Evolutionary conservation across 2,113 vertebrate genomes (phyloP).

Genomic region (Hippocampus barbouri): DNA sequence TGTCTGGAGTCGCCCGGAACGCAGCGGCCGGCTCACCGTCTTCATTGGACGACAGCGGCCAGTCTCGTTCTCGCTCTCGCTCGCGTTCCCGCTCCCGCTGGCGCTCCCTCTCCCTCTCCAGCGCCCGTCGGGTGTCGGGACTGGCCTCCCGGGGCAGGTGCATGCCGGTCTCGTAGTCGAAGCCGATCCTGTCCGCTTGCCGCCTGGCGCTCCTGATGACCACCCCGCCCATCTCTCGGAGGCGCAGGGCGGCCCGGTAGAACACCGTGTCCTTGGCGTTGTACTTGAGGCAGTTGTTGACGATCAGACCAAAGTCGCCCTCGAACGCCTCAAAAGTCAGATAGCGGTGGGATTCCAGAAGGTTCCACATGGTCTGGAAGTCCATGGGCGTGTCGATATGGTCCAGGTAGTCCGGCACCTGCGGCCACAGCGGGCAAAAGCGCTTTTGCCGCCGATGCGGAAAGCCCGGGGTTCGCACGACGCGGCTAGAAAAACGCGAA

Average conservation of each 20-base stretch:
- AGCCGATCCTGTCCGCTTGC: slow-evolving; percentile 93
- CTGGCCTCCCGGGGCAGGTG: slow-evolving; percentile 85
- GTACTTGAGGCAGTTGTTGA: slow-evolving; percentile 98
- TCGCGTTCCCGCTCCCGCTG: slow-evolving; percentile 45
- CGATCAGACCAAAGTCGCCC: slow-evolving; percentile 93
- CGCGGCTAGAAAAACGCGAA: not conserved
- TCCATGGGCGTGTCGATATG: slow-evolving; percentile 99
- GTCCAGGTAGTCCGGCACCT: slow-evolving; percentile 98
- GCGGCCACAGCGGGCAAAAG: not conserved
- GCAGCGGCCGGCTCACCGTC: slow-evolving; percentile 58
- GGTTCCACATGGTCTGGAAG: slow-evolving; percentile 97
- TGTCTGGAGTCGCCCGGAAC: not conserved
- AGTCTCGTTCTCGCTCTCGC: slow-evolving; percentile 54
- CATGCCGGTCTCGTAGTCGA: slow-evolving; percentile 95
- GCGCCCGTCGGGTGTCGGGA: slow-evolving; percentile 73
- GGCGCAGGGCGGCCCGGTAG: slow-evolving; percentile 89
- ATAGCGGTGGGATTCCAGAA: slow-evolving; percentile 91
- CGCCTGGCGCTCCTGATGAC: slow-evolving; percentile 88
- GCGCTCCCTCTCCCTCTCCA: slow-evolving; percentile 60
- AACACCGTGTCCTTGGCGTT: slow-evolving; percentile 99
- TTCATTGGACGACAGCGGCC: slow-evolving; percentile 63
- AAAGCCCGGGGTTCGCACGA: no score
- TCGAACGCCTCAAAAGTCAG: slow-evolving; percentile 95
- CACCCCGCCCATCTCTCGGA: slow-evolving; percentile 84
- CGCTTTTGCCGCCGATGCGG: no score